phyloP scores from a whole-genome alignment of 2,113 vertebrate species.

The Syrrhaptes paradoxus region DNA sequence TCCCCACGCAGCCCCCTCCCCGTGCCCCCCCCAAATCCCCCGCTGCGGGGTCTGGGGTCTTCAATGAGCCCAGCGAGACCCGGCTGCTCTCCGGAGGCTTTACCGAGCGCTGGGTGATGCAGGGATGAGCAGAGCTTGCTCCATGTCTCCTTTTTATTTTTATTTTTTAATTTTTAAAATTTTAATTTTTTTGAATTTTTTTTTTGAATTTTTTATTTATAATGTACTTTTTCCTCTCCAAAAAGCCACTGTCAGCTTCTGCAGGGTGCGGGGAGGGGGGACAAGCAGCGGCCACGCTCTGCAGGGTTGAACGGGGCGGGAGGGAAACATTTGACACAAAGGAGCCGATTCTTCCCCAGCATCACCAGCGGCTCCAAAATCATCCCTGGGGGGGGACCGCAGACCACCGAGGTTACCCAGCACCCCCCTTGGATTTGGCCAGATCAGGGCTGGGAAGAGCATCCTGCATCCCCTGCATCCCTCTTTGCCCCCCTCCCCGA shows the following conservation, averaged over 20 bases:
- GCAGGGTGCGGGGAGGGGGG: constrained; percentile 31
- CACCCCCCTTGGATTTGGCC: neutral
- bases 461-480: neutral
- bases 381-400: neutral
- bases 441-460: neutral
- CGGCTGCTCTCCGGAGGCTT: too few relatives aligned
- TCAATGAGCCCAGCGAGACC: too few relatives aligned
- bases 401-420: fast-evolving
- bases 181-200: too few relatives aligned
- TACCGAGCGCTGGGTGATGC: too few relatives aligned
- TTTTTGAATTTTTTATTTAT: neutral
- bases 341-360: neutral
- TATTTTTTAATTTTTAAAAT: neutral
- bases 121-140: neutral
- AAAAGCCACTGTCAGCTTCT: neutral
- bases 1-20: fast-evolving
- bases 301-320: neutral
- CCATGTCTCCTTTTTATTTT: too few relatives aligned
- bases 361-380: neutral
- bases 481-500: too few relatives aligned
- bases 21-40: neutral
- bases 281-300: neutral
- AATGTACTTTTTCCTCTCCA: neutral
- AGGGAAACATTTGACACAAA: constrained; percentile 2
- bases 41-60: neutral